Conservation (phyloP, 1,140 invertebrate genomes). For the Amphibalanus amphitrite region DNA sequence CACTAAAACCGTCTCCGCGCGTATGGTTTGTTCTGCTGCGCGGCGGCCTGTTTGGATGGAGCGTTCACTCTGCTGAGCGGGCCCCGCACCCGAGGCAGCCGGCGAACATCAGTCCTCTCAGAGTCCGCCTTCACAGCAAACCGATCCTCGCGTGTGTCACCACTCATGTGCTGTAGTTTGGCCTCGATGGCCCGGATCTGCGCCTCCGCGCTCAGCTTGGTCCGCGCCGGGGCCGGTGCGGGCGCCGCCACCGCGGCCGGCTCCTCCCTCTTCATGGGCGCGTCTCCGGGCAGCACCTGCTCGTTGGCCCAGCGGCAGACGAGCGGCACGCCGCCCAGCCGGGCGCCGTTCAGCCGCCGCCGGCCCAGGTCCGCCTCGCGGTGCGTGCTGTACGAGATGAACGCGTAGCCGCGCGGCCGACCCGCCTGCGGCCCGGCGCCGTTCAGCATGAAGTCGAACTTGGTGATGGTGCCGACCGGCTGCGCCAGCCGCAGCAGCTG, state of each 20-base stretch:
- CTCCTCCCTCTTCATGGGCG: too few relatives aligned
- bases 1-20: neutral
- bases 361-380: slow-evolving; percentile 26
- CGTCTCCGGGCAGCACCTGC: too few relatives aligned
- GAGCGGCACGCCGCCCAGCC: neutral
- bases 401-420: slow-evolving; percentile 74
- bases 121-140: neutral
- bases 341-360: neutral
- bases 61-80: neutral
- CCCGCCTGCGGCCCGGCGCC: slow-evolving; percentile 67
- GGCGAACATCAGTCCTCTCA: neutral
- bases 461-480: slow-evolving; percentile 72
- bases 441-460: slow-evolving; percentile 84
- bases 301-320: neutral
- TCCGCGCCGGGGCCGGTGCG: too few relatives aligned
- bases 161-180: neutral
- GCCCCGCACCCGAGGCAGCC: neutral
- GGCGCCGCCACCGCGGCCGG: too few relatives aligned
- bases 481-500: slow-evolving; percentile 82
- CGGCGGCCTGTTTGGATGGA: neutral
- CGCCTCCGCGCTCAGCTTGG: neutral
- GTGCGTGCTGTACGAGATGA: slow-evolving; percentile 56
- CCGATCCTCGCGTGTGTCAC: neutral
- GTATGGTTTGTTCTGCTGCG: neutral
- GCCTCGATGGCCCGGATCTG: neutral